These are phyloP conservation scores for Apamea anceps DNA, from an alignment of 2,888 invertebrate species.

Conservation along the genomic window DNA sequence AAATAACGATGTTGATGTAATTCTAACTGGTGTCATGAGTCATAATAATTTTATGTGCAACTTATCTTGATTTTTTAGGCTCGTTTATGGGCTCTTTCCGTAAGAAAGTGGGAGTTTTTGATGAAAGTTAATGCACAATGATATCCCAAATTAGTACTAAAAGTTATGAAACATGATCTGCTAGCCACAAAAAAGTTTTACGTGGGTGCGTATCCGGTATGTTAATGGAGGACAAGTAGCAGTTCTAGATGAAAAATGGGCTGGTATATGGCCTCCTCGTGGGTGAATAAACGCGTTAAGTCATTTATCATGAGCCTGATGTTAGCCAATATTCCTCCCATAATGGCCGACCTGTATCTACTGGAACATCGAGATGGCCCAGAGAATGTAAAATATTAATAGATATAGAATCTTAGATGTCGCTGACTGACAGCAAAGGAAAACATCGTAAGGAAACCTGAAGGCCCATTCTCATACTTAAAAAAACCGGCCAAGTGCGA, in stretches of 20 bases:
- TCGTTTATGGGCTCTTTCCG: slow-evolving; percentile 55
- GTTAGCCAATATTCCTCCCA: not conserved
- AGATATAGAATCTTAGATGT: not conserved
- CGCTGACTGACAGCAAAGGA: not conserved
- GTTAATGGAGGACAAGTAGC: slow-evolving; percentile 47
- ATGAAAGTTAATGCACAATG: slow-evolving; percentile 59
- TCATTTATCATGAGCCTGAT: slow-evolving; percentile 26
- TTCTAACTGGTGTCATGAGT: slow-evolving; percentile 49
- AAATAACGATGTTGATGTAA: slow-evolving; percentile 64
- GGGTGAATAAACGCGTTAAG: slow-evolving; percentile 35
- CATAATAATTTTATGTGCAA: slow-evolving; percentile 64
- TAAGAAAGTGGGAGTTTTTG: slow-evolving; percentile 65
- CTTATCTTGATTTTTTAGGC: slow-evolving; percentile 60
- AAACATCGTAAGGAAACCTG: not conserved
- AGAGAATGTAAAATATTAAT: not conserved
- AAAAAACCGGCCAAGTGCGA: too few species aligned
- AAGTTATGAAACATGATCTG: slow-evolving; percentile 62
- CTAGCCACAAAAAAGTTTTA: slow-evolving; percentile 37
- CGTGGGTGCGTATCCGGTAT: slow-evolving; percentile 64
- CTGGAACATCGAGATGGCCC: not conserved
- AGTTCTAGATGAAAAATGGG: slow-evolving; percentile 51
- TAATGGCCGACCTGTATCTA: not conserved
- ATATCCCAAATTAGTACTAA: slow-evolving; percentile 63
- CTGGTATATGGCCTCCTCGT: slow-evolving; percentile 16
- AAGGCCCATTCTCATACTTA: too few species aligned